phyloP scores from a whole-genome alignment of 1,140 invertebrate genomes.

The Zaprionus taronus region DNA sequence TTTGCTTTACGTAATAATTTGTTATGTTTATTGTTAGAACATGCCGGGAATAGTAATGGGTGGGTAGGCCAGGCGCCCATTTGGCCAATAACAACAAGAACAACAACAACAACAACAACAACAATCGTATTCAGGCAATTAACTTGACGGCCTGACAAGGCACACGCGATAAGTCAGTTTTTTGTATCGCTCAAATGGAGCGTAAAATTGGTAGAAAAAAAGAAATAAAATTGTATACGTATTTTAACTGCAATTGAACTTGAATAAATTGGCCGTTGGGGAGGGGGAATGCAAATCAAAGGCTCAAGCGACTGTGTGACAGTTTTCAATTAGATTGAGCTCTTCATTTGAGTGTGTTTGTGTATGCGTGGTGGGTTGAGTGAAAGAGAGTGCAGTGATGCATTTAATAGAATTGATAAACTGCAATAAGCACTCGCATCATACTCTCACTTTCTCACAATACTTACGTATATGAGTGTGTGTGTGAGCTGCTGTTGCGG shows the following conservation, averaged over 20 bases:
- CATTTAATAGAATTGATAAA: conserved; percentile 44
- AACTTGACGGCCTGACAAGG: conserved; percentile 61
- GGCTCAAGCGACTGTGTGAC: conserved; percentile 22
- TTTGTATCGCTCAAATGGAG: conserved; percentile 59
- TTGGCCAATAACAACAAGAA: conserved; percentile 39
- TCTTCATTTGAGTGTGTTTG: not conserved
- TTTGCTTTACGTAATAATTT: conserved; percentile 68
- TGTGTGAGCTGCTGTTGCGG: conserved; percentile 21
- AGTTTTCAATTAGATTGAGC: conserved; percentile 37
- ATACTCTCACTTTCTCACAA: conserved; percentile 53
- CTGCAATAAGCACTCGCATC: conserved; percentile 37
- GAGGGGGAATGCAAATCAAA: conserved; percentile 40
- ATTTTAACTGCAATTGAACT: conserved; percentile 52
- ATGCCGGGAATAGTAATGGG: conserved; percentile 65
- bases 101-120: conserved; percentile 32
- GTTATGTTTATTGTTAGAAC: conserved; percentile 67
- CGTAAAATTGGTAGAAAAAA: conserved; percentile 57
- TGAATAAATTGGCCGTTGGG: conserved; percentile 38
- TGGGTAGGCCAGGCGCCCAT: not conserved
- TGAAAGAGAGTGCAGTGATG: conserved; percentile 14
- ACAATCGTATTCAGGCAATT: conserved; percentile 50
- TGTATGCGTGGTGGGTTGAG: not conserved
- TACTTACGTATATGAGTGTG: not conserved
- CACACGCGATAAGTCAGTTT: conserved; percentile 69
- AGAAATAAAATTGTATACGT: not conserved